A percentile compares a stretch with the other conserved stretches of the same genome.
These are phyloP conservation scores for Coreoperca whiteheadi DNA, from an alignment of 2,113 vertebrate genomes.

Conservation along the genomic window DNA sequence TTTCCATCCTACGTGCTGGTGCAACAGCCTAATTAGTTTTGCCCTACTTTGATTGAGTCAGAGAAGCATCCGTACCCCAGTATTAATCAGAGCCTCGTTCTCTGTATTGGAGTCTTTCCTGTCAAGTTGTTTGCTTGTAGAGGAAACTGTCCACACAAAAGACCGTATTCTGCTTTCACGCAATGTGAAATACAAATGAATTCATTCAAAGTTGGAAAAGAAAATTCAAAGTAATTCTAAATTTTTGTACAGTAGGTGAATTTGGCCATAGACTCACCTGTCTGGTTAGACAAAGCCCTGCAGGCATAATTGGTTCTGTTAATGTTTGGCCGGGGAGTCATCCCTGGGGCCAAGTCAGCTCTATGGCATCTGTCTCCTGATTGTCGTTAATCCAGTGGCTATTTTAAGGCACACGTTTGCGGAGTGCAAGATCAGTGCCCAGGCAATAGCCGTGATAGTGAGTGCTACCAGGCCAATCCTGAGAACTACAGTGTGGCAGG, in stretches of 20 bases:
- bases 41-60: constrained; percentile 81
- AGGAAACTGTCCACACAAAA: constrained; percentile 1
- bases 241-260: neutral
- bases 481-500: constrained; percentile 46
- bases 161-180: neutral
- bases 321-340: constrained; percentile 67
- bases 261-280: constrained; percentile 13
- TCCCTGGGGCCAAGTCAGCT: constrained; percentile 45
- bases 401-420: constrained; percentile 75
- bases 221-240: too few species aligned
- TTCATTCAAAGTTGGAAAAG: neutral
- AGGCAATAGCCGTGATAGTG: constrained; percentile 55
- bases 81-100: constrained; percentile 48
- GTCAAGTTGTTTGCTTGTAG: neutral
- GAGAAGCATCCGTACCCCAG: constrained; percentile 60
- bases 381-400: constrained; percentile 77
- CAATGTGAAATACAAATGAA: neutral
- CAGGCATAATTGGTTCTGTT: constrained; percentile 63
- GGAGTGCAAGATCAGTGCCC: constrained; percentile 56
- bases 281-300: constrained; percentile 29
- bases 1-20: constrained; percentile 74
- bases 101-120: neutral
- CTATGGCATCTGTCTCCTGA: constrained; percentile 75
- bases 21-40: constrained; percentile 84
- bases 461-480: constrained; percentile 32